Evolutionary conservation across 2,113 vertebrate genomes (phyloP).

Genomic region (Larimichthys crocea): DNA sequence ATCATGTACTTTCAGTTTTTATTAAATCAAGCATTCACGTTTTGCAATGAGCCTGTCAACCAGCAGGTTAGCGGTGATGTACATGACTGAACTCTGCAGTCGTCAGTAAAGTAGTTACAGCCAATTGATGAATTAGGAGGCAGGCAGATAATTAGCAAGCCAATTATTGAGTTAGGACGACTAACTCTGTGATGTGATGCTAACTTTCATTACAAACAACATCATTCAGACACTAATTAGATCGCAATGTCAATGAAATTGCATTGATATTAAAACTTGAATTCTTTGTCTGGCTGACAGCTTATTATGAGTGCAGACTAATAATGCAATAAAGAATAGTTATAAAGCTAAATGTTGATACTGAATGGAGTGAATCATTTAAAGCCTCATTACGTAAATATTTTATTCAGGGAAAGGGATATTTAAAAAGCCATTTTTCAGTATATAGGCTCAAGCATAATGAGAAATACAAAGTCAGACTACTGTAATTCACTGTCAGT

Average conservation of each 20-base stretch:
- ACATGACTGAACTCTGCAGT: conserved; percentile 9
- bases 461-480: neutral
- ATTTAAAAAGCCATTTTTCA: conserved; percentile 28
- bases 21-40: neutral
- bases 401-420: conserved; percentile 27
- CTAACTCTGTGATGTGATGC: conserved; percentile 36
- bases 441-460: neutral
- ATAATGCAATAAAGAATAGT: conserved; percentile 47
- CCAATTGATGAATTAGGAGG: conserved; percentile 26
- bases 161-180: conserved; percentile 11
- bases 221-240: conserved; percentile 43
- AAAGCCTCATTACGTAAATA: conserved; percentile 39
- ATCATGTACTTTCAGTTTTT: neutral
- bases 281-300: conserved; percentile 41
- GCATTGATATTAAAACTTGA: conserved; percentile 25
- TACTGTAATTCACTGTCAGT: conserved; percentile 26
- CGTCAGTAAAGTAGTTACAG: conserved; percentile 13
- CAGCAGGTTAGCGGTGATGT: conserved; percentile 5
- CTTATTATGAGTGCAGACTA: conserved; percentile 33
- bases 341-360: conserved; percentile 33
- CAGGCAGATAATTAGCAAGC: conserved; percentile 36
- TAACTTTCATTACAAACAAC: conserved; percentile 49
- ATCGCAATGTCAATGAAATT: conserved; percentile 45
- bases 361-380: conserved; percentile 18
- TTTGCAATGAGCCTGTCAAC: neutral